Evolutionary conservation across 2,113 vertebrate genomes (phyloP), one percentile per base, ranked within the genome.

Genomic region (Corythaeola cristata): DNA sequence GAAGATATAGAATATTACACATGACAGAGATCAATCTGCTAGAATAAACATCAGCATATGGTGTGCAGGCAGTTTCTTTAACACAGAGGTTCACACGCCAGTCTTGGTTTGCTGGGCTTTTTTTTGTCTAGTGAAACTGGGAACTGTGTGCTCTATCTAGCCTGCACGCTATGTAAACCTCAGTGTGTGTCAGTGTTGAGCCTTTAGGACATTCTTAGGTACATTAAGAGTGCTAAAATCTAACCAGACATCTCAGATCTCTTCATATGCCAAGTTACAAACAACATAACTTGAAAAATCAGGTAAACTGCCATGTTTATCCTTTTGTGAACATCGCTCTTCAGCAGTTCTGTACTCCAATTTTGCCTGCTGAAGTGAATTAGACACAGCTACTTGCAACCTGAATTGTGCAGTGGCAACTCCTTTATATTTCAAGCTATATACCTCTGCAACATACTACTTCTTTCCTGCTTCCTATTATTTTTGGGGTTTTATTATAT

Each of bases 131-230:
- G 24, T 37, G 41, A 28, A 74, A 83, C 56, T 67, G 67, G 74
- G 50, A 93, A 35, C 18, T 8, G 41, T 18, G 55, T 8, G 35
- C n/a, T 7, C 0, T 44, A 39, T 44, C 58, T 37, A 75, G 73
- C 68, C 76, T 63, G 37, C 1, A 5, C 1, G 15, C 64, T n/a
- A 4, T 4, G 66, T 30, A 89, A 89, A 88, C 60, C 85, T 88
- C 77, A 53, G 77, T 56, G 50, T 81, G 80, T 69, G 62, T 35
- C 64, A 44, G 22, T 23, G 66, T 24, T 62, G 74, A 96, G 73
- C 75, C 59, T 92, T 69, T 62, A 88, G 88, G 94, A 93, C 60
- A 60, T 82, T 91, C 85, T 91, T 72, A 88, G 89, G 63, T 63
- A 49, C 45, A 37, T 53, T 64, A 88, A 62, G 27, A 95, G 62